Conservation (phyloP, 2,888 invertebrate species). For the Acleris sparsana region DNA sequence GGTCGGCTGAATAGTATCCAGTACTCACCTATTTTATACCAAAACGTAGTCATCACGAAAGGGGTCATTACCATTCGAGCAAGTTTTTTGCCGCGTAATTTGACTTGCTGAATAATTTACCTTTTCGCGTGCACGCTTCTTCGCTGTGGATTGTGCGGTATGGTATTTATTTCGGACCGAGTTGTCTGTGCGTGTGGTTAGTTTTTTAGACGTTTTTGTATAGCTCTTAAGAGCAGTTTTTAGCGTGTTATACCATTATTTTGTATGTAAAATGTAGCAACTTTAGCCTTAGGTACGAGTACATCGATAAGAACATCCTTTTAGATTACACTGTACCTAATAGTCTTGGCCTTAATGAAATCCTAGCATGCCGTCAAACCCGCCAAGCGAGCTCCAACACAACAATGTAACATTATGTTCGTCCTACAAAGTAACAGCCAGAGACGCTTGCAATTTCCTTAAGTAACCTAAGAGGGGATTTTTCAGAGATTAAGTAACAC, state of each 20-base stretch:
- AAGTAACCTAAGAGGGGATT: constrained; percentile 24
- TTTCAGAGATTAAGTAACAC: constrained; percentile 2
- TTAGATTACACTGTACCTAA: constrained; percentile 9
- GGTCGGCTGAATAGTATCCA: background rate
- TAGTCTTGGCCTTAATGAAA: constrained; percentile 20
- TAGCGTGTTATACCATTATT: background rate
- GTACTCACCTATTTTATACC: constrained; percentile 46
- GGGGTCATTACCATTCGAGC: constrained; percentile 45
- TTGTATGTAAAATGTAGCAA: background rate
- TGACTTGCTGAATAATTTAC: constrained; percentile 30
- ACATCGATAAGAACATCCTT: background rate
- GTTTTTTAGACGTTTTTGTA: background rate
- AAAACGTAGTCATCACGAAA: constrained; percentile 45
- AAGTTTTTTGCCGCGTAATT: constrained; percentile 30
- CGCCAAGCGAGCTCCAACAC: constrained; percentile 17
- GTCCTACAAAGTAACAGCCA: constrained; percentile 20
- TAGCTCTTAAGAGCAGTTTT: background rate
- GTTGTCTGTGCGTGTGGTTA: constrained; percentile 21
- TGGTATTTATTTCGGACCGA: constrained; percentile 8
- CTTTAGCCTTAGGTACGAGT: background rate
- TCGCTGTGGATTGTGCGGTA: constrained; percentile 16
- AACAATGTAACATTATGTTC: constrained; percentile 21
- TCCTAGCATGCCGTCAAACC: constrained; percentile 14
- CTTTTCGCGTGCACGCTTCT: constrained; percentile 24
- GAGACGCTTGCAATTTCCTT: constrained; percentile 21